phyloP scores from a whole-genome alignment of 1,140 invertebrate species.

The Ditylenchus dipsaci region DNA sequence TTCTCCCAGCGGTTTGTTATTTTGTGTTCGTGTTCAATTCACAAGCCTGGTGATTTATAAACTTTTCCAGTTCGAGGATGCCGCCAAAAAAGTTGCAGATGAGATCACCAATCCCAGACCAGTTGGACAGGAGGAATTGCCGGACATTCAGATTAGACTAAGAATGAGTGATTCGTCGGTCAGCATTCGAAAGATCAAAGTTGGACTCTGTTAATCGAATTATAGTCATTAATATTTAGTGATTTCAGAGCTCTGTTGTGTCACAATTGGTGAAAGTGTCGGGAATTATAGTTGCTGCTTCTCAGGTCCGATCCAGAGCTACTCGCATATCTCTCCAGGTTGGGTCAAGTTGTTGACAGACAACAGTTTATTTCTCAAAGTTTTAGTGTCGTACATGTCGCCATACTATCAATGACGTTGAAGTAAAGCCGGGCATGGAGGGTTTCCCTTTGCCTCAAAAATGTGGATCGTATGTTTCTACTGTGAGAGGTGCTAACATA shows the following conservation, averaged over 20 bases:
- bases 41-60: not conserved
- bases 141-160: slow-evolving; percentile 89
- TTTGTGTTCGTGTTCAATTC: not conserved
- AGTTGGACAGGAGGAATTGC: slow-evolving; percentile 78
- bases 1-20: slow-evolving; percentile 72
- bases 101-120: slow-evolving; percentile 86
- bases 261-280: slow-evolving; percentile 87
- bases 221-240: not conserved
- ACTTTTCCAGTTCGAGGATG: slow-evolving; percentile 75
- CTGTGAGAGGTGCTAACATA: not conserved
- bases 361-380: too few relatives aligned
- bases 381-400: slow-evolving; percentile 78
- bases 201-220: slow-evolving; percentile 60
- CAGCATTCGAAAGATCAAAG: slow-evolving; percentile 79
- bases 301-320: slow-evolving; percentile 87
- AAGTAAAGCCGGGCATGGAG: slow-evolving; percentile 88
- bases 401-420: slow-evolving; percentile 79
- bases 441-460: slow-evolving; percentile 91
- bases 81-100: slow-evolving; percentile 91
- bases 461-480: slow-evolving; percentile 73
- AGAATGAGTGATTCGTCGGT: slow-evolving; percentile 77
- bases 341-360: too few relatives aligned
- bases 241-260: slow-evolving; percentile 77
- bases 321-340: slow-evolving; percentile 83
- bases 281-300: slow-evolving; percentile 89